phyloP scores from a whole-genome alignment of 2,113 vertebrate species.

The Hyaena hyaena region DNA sequence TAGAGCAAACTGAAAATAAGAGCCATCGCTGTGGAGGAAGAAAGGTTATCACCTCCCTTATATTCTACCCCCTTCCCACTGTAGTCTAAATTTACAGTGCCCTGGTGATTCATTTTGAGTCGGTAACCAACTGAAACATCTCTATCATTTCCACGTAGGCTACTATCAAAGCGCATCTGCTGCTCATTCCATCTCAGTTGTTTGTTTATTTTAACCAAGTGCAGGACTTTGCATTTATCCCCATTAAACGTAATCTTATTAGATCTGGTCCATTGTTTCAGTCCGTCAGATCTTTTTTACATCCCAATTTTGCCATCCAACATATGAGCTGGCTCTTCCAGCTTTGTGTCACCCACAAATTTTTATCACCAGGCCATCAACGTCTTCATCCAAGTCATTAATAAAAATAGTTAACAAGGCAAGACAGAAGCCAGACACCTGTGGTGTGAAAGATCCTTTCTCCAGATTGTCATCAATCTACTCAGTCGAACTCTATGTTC shows the following conservation, averaged over 20 bases:
- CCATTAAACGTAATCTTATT: constrained; percentile 68
- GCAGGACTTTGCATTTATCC: constrained; percentile 63
- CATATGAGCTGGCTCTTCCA: constrained; percentile 54
- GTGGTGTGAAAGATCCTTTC: background rate
- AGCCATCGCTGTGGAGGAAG: background rate
- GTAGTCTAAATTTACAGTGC: background rate
- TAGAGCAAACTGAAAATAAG: background rate
- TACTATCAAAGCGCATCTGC: constrained; percentile 33
- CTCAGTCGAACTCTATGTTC: background rate
- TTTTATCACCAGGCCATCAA: constrained; percentile 62
- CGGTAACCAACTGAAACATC: constrained; percentile 12
- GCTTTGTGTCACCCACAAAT: constrained; percentile 69
- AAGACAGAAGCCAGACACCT: constrained; percentile 40
- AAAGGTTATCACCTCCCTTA: background rate
- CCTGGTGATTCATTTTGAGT: background rate
- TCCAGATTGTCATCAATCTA: background rate
- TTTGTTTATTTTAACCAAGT: constrained; percentile 68
- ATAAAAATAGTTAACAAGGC: constrained; percentile 69
- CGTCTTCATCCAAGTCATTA: constrained; percentile 71
- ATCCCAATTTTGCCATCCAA: background rate
- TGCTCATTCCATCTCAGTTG: background rate
- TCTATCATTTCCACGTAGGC: background rate
- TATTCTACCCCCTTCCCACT: background rate
- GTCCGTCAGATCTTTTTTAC: constrained; percentile 53
- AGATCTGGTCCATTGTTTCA: constrained; percentile 63